Percentiles rank a stretch among this genome's conserved stretches.
phyloP scores from a whole-genome alignment of 1,140 invertebrate genomes.

The Melipona quadrifasciata region DNA sequence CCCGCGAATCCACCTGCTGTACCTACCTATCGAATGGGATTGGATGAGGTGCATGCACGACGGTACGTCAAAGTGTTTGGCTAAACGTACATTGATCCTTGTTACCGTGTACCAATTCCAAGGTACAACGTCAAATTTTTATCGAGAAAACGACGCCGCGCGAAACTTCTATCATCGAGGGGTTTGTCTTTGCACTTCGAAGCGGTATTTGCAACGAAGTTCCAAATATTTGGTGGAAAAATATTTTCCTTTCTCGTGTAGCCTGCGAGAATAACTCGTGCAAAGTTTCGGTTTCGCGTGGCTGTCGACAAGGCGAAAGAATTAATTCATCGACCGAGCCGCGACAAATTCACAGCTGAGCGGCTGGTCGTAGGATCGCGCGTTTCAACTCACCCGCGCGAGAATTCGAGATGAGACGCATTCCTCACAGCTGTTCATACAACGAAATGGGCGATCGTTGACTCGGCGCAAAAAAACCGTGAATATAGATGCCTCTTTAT shows the following conservation, averaged over 20 bases:
- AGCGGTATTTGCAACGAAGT: not conserved
- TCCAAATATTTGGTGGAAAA: not conserved
- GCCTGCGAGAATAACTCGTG: too few relatives aligned
- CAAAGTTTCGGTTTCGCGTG: not conserved
- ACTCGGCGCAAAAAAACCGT: constrained; percentile 22
- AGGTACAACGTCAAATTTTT: not conserved
- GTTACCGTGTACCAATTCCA: not conserved
- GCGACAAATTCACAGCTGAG: constrained; percentile 23
- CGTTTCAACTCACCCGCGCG: not conserved
- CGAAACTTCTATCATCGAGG: not conserved
- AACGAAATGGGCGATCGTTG: constrained; percentile 29
- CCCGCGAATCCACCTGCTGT: constrained; percentile 54
- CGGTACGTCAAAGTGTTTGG: constrained; percentile 45
- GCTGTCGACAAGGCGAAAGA: too few relatives aligned
- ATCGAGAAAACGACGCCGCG: not conserved
- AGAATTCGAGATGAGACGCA: constrained; percentile 18
- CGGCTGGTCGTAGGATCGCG: constrained; percentile 21
- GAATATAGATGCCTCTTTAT: constrained; percentile 52
- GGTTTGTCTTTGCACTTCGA: not conserved
- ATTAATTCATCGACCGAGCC: not conserved
- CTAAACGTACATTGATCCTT: too few relatives aligned
- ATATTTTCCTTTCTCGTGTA: not conserved
- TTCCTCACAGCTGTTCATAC: constrained; percentile 65
- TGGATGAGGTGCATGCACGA: constrained; percentile 49
- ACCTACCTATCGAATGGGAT: constrained; percentile 47